Conservation (phyloP, 2,113 vertebrate species). For the Zosterops pallidus region DNA sequence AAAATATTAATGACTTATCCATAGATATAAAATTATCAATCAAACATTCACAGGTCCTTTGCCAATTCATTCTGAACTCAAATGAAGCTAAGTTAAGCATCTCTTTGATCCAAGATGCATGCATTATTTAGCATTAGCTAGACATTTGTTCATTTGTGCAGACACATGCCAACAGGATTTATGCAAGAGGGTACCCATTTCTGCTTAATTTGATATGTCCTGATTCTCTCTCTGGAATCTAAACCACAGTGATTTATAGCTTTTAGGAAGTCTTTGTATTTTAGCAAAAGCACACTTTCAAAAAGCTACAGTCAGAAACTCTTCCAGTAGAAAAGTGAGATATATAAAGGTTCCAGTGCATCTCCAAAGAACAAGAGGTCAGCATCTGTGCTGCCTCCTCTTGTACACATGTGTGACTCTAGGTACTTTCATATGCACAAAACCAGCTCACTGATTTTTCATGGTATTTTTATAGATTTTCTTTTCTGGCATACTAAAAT, state of each 20-base stretch:
- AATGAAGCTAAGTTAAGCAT: constrained; percentile 30
- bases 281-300: neutral
- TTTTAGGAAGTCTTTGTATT: neutral
- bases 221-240: constrained; percentile 9
- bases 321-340: neutral
- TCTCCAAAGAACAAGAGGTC: neutral
- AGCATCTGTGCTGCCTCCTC: neutral
- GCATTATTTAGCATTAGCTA: constrained; percentile 51
- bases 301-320: neutral
- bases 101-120: constrained; percentile 13
- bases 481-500: neutral
- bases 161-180: constrained; percentile 39
- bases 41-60: neutral
- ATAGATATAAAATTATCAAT: neutral
- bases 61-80: neutral
- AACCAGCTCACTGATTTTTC: neutral
- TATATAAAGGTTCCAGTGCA: neutral
- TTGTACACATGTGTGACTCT: rapidly evolving
- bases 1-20: constrained; percentile 35
- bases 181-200: neutral
- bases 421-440: neutral
- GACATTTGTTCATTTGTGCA: constrained; percentile 37
- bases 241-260: neutral
- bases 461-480: neutral
- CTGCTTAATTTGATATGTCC: constrained; percentile 4